Evolutionary conservation across 2,113 vertebrate genomes (phyloP), one percentile per base, ranked within the genome.

Genomic region (Chelonoidis abingdonii): DNA sequence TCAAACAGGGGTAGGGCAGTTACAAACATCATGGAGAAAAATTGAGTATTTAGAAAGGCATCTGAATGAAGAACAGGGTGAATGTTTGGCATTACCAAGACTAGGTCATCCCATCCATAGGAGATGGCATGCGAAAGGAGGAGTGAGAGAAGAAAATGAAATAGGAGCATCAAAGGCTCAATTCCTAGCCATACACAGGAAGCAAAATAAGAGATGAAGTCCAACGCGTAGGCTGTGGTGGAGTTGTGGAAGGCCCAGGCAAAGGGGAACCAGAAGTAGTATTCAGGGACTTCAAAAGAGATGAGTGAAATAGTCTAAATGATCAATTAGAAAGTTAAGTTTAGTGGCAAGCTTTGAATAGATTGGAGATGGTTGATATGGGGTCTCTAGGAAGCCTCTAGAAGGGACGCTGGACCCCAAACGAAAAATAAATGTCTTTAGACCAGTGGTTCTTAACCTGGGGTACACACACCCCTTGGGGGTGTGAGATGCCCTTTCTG

Each of bases 381-480:
- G 29, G 29, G 21, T 52, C 86, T 80, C 44, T 25, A 80, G 10
- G 24, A 14, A 8, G 8, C 8, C 83, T 54, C 78, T 57, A 85
- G 83, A 91, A 80, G 53, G 82, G 29, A 89, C 91, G 22, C 86
- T 50, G 56, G 49, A 79, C 41, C 94, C 92, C 86, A 88, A 5
- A n/a, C 90, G 31, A 91, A 95, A 92, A 93, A 10, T 38, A 87
- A 95, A 79, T 78, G 59, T n/a, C 44, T 78, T 44, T 19, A 93
- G 49, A 93, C n/a, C 50, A 50, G 50, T 50, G 13, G 50, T 50
- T 50, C 13, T 50, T 50, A 50, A 50, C 49, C 49, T 50, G 49
- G 12, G 11, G 49, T 50, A 12, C 49, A 50, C 12, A 12, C 49
- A 50, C 13, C 50, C 50, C 50, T 4, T 50, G 50, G 50, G 50